Base-by-base conservation (phyloP, 1,140 invertebrate species). In the Atta texana region DNA sequence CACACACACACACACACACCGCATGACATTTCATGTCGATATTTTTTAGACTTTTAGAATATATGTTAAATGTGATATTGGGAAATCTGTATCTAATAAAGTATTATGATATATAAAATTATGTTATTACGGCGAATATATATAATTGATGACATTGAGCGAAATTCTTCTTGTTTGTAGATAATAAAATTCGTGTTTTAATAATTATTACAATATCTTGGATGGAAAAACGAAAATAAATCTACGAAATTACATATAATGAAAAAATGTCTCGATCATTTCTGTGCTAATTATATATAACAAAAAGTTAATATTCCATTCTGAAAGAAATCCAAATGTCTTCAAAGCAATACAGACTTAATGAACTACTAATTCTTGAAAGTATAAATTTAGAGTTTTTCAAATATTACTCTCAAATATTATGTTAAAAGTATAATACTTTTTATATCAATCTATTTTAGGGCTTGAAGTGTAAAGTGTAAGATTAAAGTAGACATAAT, bases 381-480 rank as follows among this genome's bases (percentile, higher is more conserved):
- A 77, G 44, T 16, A 10, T 51, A 66, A 18, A 34, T 16, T 78
- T 66, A 3, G 14, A 18, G 6, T 18, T 39, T 68, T 12, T 69
- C 21, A 39, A 6, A 63, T 31, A 49, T 63, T 64, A 31, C 31
- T 28, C 3, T 77, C 24, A n/a, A 77, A 63, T 18, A 77, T 69
- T 69, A 21, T 39, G 28, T 10, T 6, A 49, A 44, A 3, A 4
- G n/a, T 39, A 81, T 69, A 69, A 55, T 59, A 49, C 39, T 16
- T 34, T 51, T 74, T 74, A 74, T 39, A 82, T 63, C 21, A 74
- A 84, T 84, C 28, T 61, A 18, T 59, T 61, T 2, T n/a, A 74
- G 4, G 34, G 44, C 18, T 74, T 16, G 0, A 80, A 34, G 21
- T 28, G 12, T 12, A 12, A 39, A 34, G 7, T 16, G 28, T 49